These are phyloP conservation scores for Micromesistius poutassou DNA, from an alignment of 2,797 vertebrate genomes.

Conservation along the genomic window DNA sequence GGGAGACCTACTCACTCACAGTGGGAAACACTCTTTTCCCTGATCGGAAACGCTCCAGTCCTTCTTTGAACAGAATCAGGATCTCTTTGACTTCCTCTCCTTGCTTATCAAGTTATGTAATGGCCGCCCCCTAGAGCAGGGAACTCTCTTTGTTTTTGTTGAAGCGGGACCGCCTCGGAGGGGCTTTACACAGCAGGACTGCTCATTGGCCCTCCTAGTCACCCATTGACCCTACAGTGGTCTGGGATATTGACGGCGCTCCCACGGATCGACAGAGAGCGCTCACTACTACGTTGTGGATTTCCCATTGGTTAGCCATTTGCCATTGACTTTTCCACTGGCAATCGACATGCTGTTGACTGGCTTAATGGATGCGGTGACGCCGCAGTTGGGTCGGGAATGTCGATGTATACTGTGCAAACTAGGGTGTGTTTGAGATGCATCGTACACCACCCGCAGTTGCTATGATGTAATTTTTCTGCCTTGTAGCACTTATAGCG, in stretches of 20 bases:
- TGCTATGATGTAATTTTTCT: no score
- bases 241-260: neutral
- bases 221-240: neutral
- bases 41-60: conserved; percentile 15
- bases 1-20: neutral
- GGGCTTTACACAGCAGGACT: neutral
- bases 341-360: no score
- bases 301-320: neutral
- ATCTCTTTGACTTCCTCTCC: conserved; percentile 13
- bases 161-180: neutral
- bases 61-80: conserved; percentile 17
- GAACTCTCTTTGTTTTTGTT: neutral
- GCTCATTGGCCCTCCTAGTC: neutral
- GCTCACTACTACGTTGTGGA: neutral
- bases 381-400: neutral
- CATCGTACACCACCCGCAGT: no score
- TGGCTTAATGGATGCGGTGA: neutral
- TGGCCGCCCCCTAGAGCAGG: neutral
- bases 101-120: conserved; percentile 41
- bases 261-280: neutral
- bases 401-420: no score
- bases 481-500: no score
- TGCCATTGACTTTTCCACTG: neutral
- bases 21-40: conserved; percentile 6
- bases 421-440: no score